phyloP scores from a whole-genome alignment of 2,888 invertebrate genomes.

The Autographa pulchrina region DNA sequence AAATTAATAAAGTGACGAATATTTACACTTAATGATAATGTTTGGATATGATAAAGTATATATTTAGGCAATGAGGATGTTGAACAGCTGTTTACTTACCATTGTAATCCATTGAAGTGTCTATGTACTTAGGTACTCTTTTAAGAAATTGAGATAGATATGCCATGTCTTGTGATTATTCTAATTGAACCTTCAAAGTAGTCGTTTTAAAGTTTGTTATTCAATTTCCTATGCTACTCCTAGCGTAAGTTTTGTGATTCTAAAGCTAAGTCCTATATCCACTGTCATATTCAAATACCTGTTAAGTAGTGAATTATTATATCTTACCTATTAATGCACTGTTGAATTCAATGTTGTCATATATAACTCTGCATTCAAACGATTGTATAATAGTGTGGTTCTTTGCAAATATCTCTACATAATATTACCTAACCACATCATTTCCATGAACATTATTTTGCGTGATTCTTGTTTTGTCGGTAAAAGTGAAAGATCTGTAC shows the following conservation, averaged over 20 bases:
- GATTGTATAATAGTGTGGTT: conserved; percentile 46
- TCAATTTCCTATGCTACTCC: conserved; percentile 73
- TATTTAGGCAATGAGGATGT: conserved; percentile 51
- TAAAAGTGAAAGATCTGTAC: conserved; percentile 62
- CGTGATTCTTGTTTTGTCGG: conserved; percentile 50
- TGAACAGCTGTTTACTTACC: conserved; percentile 49
- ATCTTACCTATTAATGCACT: conserved; percentile 64
- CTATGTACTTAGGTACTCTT: conserved; percentile 50
- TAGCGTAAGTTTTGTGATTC: conserved; percentile 81
- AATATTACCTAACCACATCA: conserved; percentile 35
- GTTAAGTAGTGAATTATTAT: conserved; percentile 66
- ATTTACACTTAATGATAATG: conserved; percentile 65
- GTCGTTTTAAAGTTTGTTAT: conserved; percentile 76
- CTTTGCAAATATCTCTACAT: conserved; percentile 39
- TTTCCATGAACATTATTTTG: conserved; percentile 46
- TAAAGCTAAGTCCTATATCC: conserved; percentile 81
- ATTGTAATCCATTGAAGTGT: conserved; percentile 37
- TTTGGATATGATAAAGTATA: conserved; percentile 60
- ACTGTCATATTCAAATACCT: conserved; percentile 72
- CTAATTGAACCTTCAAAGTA: conserved; percentile 77
- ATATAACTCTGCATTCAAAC: conserved; percentile 60
- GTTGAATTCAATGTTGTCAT: conserved; percentile 70
- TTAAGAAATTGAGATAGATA: conserved; percentile 62
- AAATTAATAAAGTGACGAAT: conserved; percentile 60
- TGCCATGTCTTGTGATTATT: conserved; percentile 61